Evolutionary conservation across 2,797 vertebrate species (phyloP).

Genomic region (Acipenser transmontanus): DNA sequence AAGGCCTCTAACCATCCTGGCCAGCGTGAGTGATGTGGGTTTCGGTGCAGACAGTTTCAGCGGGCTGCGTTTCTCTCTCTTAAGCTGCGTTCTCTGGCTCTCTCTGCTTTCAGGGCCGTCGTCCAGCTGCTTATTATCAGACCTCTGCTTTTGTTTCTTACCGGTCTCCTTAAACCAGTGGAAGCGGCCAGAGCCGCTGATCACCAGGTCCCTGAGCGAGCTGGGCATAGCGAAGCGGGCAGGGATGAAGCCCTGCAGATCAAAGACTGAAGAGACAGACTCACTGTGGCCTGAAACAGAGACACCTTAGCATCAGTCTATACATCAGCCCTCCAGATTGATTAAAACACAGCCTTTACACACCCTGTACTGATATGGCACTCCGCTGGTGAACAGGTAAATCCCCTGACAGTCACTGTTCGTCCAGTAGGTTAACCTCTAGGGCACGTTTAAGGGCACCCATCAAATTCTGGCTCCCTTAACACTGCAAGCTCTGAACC

Average conservation of each 20-base stretch:
- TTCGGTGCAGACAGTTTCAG: constrained; percentile 40
- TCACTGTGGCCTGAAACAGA: constrained; percentile 42
- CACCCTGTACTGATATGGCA: constrained; percentile 69
- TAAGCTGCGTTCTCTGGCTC: constrained; percentile 2
- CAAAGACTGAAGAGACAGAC: constrained; percentile 55
- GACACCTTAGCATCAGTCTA: background rate
- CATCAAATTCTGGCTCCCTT: constrained; percentile 60
- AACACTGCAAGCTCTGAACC: constrained; percentile 52
- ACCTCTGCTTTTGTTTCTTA: constrained; percentile 49
- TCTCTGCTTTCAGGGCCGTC: background rate
- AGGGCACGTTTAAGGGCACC: constrained; percentile 53
- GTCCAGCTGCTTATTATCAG: constrained; percentile 25
- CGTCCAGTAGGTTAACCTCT: constrained; percentile 52
- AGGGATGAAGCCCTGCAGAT: constrained; percentile 9
- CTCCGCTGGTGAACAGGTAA: constrained; percentile 68
- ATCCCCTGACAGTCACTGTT: constrained; percentile 56
- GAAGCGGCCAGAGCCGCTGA: constrained; percentile 52
- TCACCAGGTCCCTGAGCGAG: constrained; percentile 43
- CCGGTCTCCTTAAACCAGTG: constrained; percentile 73
- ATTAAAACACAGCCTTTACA: constrained; percentile 5
- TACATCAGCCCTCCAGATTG: background rate
- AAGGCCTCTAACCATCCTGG: constrained; percentile 53
- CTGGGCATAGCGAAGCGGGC: constrained; percentile 33
- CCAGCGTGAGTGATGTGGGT: constrained; percentile 42
- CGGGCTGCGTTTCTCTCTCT: constrained; percentile 26